Base-by-base conservation (phyloP, 2,888 invertebrate genomes). In the Apotomis betuletana region DNA sequence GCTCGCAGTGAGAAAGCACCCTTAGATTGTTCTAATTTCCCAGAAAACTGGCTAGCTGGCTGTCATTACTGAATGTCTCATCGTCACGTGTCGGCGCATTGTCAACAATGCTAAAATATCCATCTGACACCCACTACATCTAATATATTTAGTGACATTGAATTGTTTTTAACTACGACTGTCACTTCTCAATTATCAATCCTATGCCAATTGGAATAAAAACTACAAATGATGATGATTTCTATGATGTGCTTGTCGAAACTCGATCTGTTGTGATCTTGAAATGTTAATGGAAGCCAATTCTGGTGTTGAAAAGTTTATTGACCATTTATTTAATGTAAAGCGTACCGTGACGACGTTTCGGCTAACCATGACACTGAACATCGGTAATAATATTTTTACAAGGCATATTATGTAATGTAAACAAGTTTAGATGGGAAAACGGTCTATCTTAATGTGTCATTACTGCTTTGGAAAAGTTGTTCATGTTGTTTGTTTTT, bases 121-220 rank as follows among this genome's bases (percentile, higher is more conserved):
- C 58, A 60, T 54, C 70, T 46, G 55, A 60, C 60, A 65, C 70
- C 13, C 67, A 67, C 71, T 51, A 36, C 60, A 65, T 61, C 51
- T 71, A 71, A 71, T 67, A 62, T 62, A 51, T 67, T 67, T 51
- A 58, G 52, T 52, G 67, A 63, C 67, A 68, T 72, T 72, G 71
- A 62, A 58, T 58, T 59, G 46, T 46, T 68, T 59, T 62, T 58
- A 63, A 68, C 27, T 62, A 67, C 12, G 2, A 44, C 41, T 36
- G 15, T 49, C 15, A 0, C 27, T 12, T 4, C 13, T 27, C 9
- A 4, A 68, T 52, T 57, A 4, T 46, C 46, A 15, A 57, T 4
- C 58, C 27, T 46, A 52, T 13, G 46, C 15, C 0, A 5, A 38
- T 61, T 36, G 36, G 12, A 4, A 36, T 51, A 59, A 51, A 38